Percentiles rank a stretch among this genome's conserved stretches.
These are phyloP conservation scores for Pemphredon lugubris DNA, from an alignment of 2,888 invertebrate species.

Conservation along the genomic window DNA sequence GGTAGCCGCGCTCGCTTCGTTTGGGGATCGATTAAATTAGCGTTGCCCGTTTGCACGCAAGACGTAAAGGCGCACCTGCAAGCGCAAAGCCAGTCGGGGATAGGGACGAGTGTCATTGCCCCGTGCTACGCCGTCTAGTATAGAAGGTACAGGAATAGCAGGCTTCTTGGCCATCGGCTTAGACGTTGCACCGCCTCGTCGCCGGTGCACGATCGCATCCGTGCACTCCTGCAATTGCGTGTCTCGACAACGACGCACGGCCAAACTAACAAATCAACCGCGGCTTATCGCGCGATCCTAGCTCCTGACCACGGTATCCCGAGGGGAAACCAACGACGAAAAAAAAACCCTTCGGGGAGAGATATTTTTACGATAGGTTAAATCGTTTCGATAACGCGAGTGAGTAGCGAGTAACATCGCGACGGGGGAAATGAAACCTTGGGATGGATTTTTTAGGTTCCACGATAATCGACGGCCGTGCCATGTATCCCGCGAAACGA, in stretches of 20 bases:
- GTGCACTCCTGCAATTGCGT: conserved; percentile 28
- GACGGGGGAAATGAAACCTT: background rate
- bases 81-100: conserved; percentile 59
- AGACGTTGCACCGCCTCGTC: conserved; percentile 61
- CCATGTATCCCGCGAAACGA: no score
- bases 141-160: conserved; percentile 73
- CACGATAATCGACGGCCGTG: no score
- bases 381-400: conserved; percentile 38
- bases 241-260: conserved; percentile 3
- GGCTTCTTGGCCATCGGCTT: conserved; percentile 64
- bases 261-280: conserved; percentile 30
- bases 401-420: background rate
- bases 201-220: conserved; percentile 39
- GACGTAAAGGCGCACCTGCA: conserved; percentile 63
- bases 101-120: conserved; percentile 71
- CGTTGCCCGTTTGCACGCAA: conserved; percentile 60
- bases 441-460: no score
- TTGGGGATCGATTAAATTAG: conserved; percentile 72
- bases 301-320: background rate
- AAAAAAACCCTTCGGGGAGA: conserved; percentile 38
- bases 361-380: conserved; percentile 53
- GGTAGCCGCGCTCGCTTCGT: conserved; percentile 12
- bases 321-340: conserved; percentile 48
- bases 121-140: conserved; percentile 66
- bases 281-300: conserved; percentile 17